A percentile compares a stretch with the other conserved stretches of the same genome.
These are phyloP conservation scores for Ardeotis arabs DNA, from an alignment of 2,113 vertebrate species.

Conservation along the genomic window DNA sequence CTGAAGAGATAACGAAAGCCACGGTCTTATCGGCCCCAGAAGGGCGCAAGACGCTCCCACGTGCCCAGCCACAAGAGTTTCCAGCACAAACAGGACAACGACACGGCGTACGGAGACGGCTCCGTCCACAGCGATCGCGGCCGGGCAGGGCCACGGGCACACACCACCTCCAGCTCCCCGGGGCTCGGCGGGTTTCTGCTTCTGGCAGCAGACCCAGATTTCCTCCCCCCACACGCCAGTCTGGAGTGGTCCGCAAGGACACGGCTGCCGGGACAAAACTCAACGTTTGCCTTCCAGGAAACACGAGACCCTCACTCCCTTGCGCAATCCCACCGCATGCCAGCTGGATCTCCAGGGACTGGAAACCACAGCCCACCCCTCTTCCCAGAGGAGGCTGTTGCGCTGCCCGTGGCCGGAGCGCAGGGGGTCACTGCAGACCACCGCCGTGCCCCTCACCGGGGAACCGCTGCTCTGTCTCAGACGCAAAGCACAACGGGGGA, in stretches of 20 bases:
- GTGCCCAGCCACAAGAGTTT: too few species aligned
- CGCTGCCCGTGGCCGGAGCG: not conserved
- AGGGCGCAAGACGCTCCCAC: too few species aligned
- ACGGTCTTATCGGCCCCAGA: too few species aligned
- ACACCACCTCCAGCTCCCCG: too few species aligned
- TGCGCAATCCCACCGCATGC: not conserved
- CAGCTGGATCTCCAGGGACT: not conserved
- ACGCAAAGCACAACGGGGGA: not conserved
- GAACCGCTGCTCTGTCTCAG: not conserved
- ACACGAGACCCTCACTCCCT: not conserved
- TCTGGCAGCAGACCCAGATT: too few species aligned
- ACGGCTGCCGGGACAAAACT: not conserved
- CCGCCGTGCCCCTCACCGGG: rapidly evolving
- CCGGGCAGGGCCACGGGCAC: too few species aligned
- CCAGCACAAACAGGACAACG: too few species aligned
- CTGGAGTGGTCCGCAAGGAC: not conserved
- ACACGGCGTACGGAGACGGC: too few species aligned
- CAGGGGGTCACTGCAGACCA: rapidly evolving
- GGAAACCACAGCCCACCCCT: not conserved
- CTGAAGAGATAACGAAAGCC: too few species aligned
- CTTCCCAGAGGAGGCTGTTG: not conserved
- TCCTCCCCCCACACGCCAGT: not conserved
- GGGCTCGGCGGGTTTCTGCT: too few species aligned
- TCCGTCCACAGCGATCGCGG: too few species aligned
- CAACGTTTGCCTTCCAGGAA: not conserved